Evolutionary conservation across 2,888 invertebrate species (phyloP), one percentile per base, ranked within the genome.

Genomic region (Ganaspis brasiliensis): DNA sequence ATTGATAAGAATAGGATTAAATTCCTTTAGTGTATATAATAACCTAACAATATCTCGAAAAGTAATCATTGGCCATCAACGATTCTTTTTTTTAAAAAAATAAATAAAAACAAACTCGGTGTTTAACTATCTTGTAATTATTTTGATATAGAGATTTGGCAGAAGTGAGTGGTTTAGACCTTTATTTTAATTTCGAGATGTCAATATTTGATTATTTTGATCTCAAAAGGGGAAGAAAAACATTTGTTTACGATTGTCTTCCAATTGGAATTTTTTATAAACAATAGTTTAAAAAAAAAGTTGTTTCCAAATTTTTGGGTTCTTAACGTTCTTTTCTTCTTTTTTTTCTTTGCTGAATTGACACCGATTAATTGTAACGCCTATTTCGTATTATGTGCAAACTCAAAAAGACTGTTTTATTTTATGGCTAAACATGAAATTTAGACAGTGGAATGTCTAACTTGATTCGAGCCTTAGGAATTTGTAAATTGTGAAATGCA

Each of bases 11-110:
- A 78, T 78, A 81, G 82, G 79, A 80, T 76, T 81, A 84, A 89
- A 89, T 84, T 85, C 85, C 85, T 85, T 86, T 88, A 88, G 86
- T 89, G 86, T 89, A 87, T 83, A 88, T 87, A 87, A 86, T 83
- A 83, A 79, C 80, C 80, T 31, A 26, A 35, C 59, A 26, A 67
- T 40, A 4, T 67, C 24, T 67, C 45, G n/a, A 45, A 67, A 19
- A 31, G 31, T 31, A 16, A 35, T 45, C 31, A 40, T 45, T n/a
- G 45, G 40, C 45, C 45, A 10, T 45, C 9, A 45, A 67, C 24
- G 24, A 40, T 45, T 45, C 59, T 31, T 45, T 31, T 4, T 2
- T 16, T 16, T 9, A 52, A 9, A n/a, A 45, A 4, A 45, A 14
- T 14, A 45, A 45, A 14, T 16, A 52, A 52, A 24, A n/a, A 21